Percentiles rank a stretch among this genome's conserved stretches.
Conservation (phyloP, 2,797 vertebrate genomes). For the Emys orbicularis region DNA sequence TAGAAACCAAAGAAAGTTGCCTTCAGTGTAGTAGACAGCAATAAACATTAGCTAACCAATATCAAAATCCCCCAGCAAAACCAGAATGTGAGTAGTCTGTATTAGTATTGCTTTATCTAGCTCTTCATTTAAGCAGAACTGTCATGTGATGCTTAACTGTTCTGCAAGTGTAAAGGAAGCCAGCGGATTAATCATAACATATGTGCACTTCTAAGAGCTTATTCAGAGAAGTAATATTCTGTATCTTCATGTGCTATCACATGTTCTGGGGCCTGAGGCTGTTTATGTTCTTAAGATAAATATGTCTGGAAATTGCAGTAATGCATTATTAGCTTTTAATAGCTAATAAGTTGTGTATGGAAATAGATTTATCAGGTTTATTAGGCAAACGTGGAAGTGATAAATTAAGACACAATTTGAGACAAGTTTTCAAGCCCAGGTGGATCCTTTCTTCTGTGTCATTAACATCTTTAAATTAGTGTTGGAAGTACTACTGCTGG, state of each 20-base stretch:
- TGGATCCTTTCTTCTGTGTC: not conserved
- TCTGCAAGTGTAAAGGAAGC: not conserved
- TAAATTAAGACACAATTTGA: not conserved
- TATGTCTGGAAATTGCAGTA: accelerated
- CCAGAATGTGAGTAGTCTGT: not conserved
- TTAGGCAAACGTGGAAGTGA: not conserved
- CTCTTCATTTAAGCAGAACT: not conserved
- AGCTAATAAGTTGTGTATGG: not conserved
- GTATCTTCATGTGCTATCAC: not conserved
- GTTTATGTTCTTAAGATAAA: not conserved
- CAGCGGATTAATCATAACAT: not conserved
- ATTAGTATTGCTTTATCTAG: not conserved
- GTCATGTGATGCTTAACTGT: not conserved
- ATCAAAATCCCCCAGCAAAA: not conserved
- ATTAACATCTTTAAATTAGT: not conserved
- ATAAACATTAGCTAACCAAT: not conserved
- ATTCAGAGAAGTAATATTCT: not conserved
- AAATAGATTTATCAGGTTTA: not conserved
- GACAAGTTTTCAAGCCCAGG: not conserved
- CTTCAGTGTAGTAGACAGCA: not conserved
- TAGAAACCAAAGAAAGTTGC: not conserved
- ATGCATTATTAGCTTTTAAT: not conserved
- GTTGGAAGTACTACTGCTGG: not conserved
- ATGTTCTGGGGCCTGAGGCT: not conserved
- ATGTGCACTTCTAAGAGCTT: accelerated